Evolutionary conservation across 2,888 invertebrate species (phyloP).

Genomic region (Zele albiditarsus): DNA sequence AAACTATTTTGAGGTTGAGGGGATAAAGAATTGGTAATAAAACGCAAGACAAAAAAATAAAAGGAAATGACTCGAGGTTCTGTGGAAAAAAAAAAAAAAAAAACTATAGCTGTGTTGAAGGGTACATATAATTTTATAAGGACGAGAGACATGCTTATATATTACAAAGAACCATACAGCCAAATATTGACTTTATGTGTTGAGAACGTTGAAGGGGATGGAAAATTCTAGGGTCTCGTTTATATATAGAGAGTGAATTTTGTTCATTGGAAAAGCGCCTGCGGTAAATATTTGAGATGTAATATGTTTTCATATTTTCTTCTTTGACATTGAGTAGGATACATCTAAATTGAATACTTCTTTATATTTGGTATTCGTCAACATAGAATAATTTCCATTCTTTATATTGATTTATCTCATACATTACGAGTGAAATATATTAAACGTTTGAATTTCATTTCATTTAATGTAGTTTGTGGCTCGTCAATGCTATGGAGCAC

Average conservation of each 20-base stretch:
- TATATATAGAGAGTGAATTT: not conserved
- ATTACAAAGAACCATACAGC: not conserved
- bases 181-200: constrained; percentile 13
- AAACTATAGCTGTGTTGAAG: not conserved
- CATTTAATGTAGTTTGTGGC: not conserved
- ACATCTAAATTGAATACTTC: too few species aligned
- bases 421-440: too few species aligned
- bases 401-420: too few species aligned
- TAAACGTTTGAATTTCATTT: too few species aligned
- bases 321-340: too few species aligned
- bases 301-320: too few species aligned
- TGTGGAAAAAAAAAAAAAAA: not conserved
- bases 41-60: not conserved
- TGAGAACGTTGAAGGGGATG: not conserved
- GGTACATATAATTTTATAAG: not conserved
- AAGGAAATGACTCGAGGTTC: not conserved
- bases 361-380: too few species aligned
- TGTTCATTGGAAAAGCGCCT: not conserved
- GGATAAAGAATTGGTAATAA: not conserved
- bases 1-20: not conserved
- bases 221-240: constrained; percentile 1
- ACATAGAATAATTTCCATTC: too few species aligned
- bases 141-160: not conserved
- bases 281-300: too few species aligned
- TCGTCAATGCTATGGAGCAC: not conserved